These are phyloP conservation scores for Tuberolachnus salignus DNA, from an alignment of 2,888 invertebrate genomes.

Conservation along the genomic window DNA sequence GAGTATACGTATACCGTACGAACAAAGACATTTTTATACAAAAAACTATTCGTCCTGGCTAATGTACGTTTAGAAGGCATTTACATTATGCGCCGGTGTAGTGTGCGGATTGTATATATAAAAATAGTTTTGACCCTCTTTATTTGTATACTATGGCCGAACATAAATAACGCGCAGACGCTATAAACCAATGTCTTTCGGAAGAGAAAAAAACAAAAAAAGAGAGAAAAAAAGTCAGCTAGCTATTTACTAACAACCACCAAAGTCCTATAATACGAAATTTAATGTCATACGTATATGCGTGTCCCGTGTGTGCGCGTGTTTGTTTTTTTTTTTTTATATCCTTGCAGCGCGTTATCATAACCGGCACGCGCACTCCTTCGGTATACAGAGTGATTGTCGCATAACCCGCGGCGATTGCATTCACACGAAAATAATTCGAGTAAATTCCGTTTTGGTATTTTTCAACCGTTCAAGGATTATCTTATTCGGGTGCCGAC, in stretches of 20 bases:
- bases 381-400: too few species aligned
- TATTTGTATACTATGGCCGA: conserved; percentile 23
- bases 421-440: too few species aligned
- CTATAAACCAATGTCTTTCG: conserved; percentile 27
- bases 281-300: neutral
- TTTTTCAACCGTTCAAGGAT: too few species aligned
- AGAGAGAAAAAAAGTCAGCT: conserved; percentile 7
- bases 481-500: too few species aligned
- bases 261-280: neutral
- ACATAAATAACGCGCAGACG: conserved; percentile 38
- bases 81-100: conserved; percentile 19
- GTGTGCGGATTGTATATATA: conserved; percentile 21
- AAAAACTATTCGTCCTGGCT: conserved; percentile 38
- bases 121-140: conserved; percentile 55
- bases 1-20: conserved; percentile 17
- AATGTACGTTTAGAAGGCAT: conserved; percentile 40
- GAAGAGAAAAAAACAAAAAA: neutral
- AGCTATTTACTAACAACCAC: neutral
- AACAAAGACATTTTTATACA: conserved; percentile 44
- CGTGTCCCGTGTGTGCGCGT: too few species aligned
- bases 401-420: too few species aligned
- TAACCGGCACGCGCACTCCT: neutral
- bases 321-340: neutral
- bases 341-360: neutral
- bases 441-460: too few species aligned